phyloP scores from a whole-genome alignment of 2,888 invertebrate species.

The Idaea aversata region DNA sequence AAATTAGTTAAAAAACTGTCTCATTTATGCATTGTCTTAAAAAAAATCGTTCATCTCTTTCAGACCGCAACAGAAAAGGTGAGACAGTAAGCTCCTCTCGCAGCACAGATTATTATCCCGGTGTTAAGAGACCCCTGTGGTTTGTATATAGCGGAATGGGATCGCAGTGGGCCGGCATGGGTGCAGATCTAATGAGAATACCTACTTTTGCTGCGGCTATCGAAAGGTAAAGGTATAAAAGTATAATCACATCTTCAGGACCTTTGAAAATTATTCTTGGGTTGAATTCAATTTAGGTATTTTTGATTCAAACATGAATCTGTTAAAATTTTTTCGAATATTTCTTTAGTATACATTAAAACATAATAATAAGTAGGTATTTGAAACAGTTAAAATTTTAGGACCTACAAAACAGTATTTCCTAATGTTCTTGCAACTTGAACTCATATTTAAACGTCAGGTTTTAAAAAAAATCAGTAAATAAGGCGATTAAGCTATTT shows the following conservation, averaged over 20 bases:
- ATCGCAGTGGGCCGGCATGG: constrained; percentile 85
- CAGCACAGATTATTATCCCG: constrained; percentile 43
- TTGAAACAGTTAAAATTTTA: too few relatives aligned
- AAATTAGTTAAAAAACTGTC: too few relatives aligned
- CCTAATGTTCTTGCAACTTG: too few relatives aligned
- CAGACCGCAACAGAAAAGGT: constrained; percentile 41
- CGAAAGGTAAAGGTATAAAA: constrained; percentile 44
- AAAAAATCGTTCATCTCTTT: constrained; percentile 15
- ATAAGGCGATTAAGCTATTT: too few relatives aligned
- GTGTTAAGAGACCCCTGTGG: constrained; percentile 76
- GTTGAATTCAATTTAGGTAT: too few relatives aligned
- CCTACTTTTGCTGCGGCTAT: constrained; percentile 79
- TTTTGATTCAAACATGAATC: too few relatives aligned
- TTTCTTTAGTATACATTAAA: too few relatives aligned
- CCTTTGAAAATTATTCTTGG: neutral
- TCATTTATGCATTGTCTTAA: constrained; percentile 4
- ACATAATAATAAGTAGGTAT: too few relatives aligned
- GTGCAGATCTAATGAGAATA: constrained; percentile 80
- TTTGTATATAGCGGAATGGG: constrained; percentile 86
- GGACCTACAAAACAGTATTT: too few relatives aligned
- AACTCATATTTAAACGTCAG: too few relatives aligned
- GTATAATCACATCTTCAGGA: neutral
- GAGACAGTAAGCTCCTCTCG: constrained; percentile 41
- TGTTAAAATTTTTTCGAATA: too few relatives aligned
- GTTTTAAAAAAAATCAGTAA: too few relatives aligned